Conservation (phyloP, 2,113 vertebrate genomes). For the Xiphophorus couchianus region DNA sequence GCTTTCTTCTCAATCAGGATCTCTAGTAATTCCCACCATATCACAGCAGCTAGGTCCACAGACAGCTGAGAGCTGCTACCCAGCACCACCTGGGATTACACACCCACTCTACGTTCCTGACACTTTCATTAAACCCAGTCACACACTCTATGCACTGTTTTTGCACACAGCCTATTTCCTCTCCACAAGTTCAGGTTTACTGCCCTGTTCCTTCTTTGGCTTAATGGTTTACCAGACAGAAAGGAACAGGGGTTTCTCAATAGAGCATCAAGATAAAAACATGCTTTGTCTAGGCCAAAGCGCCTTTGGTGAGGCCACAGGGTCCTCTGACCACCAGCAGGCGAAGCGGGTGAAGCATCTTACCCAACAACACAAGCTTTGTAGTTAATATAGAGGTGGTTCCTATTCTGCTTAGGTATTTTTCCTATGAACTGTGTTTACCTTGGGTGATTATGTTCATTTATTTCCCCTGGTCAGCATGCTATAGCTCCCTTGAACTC, state of each 20-base stretch:
- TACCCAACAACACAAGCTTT: no score
- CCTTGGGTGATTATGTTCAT: no score
- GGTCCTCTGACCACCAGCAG: no score
- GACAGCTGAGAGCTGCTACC: constrained; percentile 48
- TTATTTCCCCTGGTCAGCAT: no score
- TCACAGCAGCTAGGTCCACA: constrained; percentile 43
- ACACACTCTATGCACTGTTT: constrained; percentile 23
- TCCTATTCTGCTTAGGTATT: no score
- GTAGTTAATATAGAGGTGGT: no score
- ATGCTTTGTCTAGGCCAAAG: not conserved
- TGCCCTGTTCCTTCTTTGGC: constrained; percentile 13
- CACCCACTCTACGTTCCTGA: constrained; percentile 21
- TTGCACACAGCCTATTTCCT: constrained; percentile 15
- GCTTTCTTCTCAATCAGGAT: constrained; percentile 19
- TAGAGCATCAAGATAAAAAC: constrained; percentile 3
- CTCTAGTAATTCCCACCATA: constrained; percentile 27
- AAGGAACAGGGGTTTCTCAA: constrained; percentile 9
- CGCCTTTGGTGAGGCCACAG: no score
- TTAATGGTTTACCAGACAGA: constrained; percentile 17
- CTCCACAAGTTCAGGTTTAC: constrained; percentile 26
- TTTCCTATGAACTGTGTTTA: no score
- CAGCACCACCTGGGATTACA: constrained; percentile 19
- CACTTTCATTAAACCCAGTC: constrained; percentile 27
- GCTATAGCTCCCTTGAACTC: no score
- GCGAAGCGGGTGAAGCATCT: no score